Conservation (phyloP, 2,113 vertebrate genomes). For the Podilymbus podiceps region DNA sequence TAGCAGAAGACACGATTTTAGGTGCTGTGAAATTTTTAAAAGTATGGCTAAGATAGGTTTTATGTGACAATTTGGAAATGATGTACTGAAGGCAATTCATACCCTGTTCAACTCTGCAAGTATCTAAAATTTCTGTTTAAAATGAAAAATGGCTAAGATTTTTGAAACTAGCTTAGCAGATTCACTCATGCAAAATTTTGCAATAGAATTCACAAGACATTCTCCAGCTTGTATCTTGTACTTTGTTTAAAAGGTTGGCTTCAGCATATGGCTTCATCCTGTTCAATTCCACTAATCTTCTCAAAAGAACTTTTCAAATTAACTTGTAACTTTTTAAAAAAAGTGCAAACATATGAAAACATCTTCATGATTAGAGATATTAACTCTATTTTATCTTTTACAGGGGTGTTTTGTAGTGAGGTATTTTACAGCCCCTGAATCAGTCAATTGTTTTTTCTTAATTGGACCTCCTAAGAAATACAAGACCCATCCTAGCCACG, state of each 20-base stretch:
- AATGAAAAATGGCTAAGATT: neutral
- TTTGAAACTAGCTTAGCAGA: neutral
- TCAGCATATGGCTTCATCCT: neutral
- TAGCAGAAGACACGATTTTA: neutral
- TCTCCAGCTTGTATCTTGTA: neutral
- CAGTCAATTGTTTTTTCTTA: neutral
- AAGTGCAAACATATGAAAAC: neutral
- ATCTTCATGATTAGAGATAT: neutral
- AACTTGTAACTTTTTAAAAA: neutral
- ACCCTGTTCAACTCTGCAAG: neutral
- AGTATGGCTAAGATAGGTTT: neutral
- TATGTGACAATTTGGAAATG: neutral
- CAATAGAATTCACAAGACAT: neutral
- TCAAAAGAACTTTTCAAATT: neutral
- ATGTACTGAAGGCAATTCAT: neutral
- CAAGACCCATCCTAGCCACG: neutral
- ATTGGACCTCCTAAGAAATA: neutral
- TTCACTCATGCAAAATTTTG: neutral
- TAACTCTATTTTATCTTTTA: neutral
- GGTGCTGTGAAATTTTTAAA: neutral
- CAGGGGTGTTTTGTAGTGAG: neutral
- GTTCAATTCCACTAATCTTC: neutral
- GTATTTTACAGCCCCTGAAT: neutral
- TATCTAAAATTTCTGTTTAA: neutral
- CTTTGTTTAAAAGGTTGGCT: neutral